Evolutionary conservation across 1,140 invertebrate species (phyloP).

Genomic region (Centruroides sculpturatus): DNA sequence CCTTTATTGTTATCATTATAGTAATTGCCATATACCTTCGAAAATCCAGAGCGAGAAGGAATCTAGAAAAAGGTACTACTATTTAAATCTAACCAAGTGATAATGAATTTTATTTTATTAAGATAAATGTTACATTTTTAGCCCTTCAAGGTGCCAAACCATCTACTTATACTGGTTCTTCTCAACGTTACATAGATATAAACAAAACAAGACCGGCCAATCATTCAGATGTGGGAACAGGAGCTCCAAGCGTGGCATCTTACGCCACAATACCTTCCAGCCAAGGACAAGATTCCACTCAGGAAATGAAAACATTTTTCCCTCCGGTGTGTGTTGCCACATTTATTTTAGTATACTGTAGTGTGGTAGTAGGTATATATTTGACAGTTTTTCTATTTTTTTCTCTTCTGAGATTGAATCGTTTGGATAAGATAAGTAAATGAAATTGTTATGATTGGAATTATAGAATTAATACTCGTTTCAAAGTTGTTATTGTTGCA

Average conservation of each 20-base stretch:
- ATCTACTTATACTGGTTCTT: conserved; percentile 5
- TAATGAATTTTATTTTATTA: background rate
- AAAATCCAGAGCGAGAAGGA: conserved; percentile 8
- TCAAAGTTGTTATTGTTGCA: too few relatives aligned
- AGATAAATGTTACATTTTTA: background rate
- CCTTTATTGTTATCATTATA: conserved; percentile 11
- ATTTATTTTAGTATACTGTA: too few relatives aligned
- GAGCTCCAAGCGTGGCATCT: conserved; percentile 2
- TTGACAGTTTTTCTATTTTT: too few relatives aligned
- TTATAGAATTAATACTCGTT: too few relatives aligned
- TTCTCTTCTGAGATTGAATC: too few relatives aligned
- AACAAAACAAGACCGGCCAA: conserved; percentile 7
- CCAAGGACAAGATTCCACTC: conserved; percentile 3
- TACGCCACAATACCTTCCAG: conserved; percentile 11
- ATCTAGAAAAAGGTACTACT: conserved; percentile 11
- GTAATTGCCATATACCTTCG: conserved; percentile 11
- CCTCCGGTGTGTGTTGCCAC: too few relatives aligned
- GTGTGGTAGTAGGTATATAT: too few relatives aligned
- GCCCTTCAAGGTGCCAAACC: conserved; percentile 9
- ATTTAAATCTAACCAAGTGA: background rate
- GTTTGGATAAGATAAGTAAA: too few relatives aligned
- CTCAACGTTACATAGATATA: conserved; percentile 13
- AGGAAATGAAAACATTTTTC: conserved; percentile 11
- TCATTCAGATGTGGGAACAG: conserved; percentile 3
- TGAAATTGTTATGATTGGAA: too few relatives aligned